phyloP scores from a whole-genome alignment of 2,113 vertebrate genomes.

The Corydoras maculifer region DNA sequence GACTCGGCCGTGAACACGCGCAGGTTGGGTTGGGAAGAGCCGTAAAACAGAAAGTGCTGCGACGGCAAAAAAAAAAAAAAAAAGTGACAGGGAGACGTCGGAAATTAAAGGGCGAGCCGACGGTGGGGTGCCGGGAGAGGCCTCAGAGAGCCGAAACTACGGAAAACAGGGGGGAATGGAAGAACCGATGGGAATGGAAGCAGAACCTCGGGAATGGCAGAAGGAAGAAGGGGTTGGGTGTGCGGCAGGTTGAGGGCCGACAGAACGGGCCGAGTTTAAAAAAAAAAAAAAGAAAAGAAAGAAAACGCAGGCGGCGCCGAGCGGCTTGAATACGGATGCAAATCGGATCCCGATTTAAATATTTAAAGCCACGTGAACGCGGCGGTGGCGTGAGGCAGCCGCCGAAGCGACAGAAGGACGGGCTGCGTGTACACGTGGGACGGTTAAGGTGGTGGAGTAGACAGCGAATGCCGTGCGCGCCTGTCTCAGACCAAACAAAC shows the following conservation, averaged over 20 bases:
- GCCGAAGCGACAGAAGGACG: constrained; percentile 2
- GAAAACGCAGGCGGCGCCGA: background rate
- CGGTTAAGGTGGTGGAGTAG: too few species aligned
- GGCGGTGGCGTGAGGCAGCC: background rate
- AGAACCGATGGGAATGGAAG: too few species aligned
- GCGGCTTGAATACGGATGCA: constrained; percentile 41
- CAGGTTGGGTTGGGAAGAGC: constrained; percentile 7
- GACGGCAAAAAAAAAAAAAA: background rate
- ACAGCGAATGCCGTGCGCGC: background rate
- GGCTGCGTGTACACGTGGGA: background rate
- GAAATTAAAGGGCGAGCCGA: background rate
- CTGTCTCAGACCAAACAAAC: background rate
- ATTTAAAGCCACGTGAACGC: constrained; percentile 42
- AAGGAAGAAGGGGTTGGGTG: constrained; percentile 20
- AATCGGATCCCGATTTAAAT: constrained; percentile 45
- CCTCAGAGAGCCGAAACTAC: too few species aligned
- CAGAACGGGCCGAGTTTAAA: constrained; percentile 20
- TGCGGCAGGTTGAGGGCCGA: constrained; percentile 18
- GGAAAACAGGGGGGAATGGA: too few species aligned
- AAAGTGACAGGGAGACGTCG: background rate
- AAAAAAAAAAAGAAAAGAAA: constrained; percentile 23
- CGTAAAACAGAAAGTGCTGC: constrained; percentile 4
- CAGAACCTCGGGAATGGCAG: background rate
- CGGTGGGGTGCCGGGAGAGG: too few species aligned
- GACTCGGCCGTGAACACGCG: constrained; percentile 18